Evolutionary conservation across 2,113 vertebrate species (phyloP), one percentile per base, ranked within the genome.

Genomic region (Arothron firmamentum): DNA sequence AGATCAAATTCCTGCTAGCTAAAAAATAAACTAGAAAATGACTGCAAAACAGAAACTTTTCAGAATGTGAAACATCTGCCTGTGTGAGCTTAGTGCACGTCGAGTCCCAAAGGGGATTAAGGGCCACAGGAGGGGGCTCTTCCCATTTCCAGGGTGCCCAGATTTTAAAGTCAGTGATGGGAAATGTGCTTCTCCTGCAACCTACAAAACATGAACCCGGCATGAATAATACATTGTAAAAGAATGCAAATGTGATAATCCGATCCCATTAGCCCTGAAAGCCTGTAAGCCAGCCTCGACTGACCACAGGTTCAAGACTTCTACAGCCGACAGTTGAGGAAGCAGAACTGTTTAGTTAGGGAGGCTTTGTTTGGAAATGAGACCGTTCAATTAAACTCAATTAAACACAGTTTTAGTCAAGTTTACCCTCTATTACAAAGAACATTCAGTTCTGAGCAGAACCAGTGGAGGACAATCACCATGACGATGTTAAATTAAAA

Each of bases 241-340:
- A 67, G 59, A 73, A 85, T 84, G 85, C 81, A 85, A 88, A 90
- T 90, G 76, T 76, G 64, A 70, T 90, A 86, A 90, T 90, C 87
- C 82, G 65, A 81, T 85, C 81, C 83, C 70, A 83, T 90, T 88
- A 89, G 67, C 81, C 69, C 67, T 83, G 78, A 87, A 84, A 83
- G 83, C 76, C 76, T 73, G 67, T 74, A 70, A 80, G 71, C 58
- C 66, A 75, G 64, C 53, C 58, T 18, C 74, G 78, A 83, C 81
- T 84, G 79, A 82, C 75, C 78, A 77, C 52, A 43, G 51, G 80
- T 83, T 76, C 59, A 78, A 87, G 82, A 86, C 67, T 60, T 46
- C 67, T 64, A 65, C 66, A 70, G 80, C 46, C 58, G 54, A 51
- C 51, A 42, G 67, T 67, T 65, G 74, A 68, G 2, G 23, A 74